Evolutionary conservation across 2,113 vertebrate genomes (phyloP).

Genomic region (Peromyscus maniculatus): DNA sequence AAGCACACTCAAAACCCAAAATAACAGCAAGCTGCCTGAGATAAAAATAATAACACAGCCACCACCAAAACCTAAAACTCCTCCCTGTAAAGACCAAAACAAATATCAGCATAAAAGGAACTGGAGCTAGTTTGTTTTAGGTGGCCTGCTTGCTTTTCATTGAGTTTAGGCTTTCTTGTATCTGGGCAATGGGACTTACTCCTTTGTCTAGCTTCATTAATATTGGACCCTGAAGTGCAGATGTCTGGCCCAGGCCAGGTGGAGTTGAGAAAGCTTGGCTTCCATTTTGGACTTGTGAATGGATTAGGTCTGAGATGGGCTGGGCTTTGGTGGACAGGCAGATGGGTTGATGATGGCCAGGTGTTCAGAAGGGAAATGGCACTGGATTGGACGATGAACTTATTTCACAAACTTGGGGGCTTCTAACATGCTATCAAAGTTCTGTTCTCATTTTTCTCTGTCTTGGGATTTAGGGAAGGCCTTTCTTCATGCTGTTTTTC

Average conservation of each 20-base stretch:
- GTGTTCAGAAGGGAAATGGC: background rate
- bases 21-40: too few relatives aligned
- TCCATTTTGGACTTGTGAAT: slow-evolving; percentile 27
- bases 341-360: background rate
- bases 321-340: background rate
- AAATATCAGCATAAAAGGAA: slow-evolving; percentile 6
- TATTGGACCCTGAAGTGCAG: background rate
- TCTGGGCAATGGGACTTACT: slow-evolving; percentile 27
- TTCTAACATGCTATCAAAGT: background rate
- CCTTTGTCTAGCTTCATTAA: background rate
- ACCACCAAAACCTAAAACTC: background rate
- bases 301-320: background rate
- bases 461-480: background rate
- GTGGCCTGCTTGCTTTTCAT: slow-evolving; percentile 42
- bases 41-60: background rate
- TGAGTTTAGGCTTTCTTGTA: slow-evolving; percentile 35
- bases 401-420: background rate
- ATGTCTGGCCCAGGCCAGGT: background rate
- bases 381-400: background rate
- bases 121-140: slow-evolving; percentile 48
- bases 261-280: background rate
- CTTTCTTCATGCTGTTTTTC: background rate
- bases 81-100: slow-evolving; percentile 35
- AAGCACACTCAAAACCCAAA: background rate
- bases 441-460: background rate